Evolutionary conservation across 1,140 invertebrate species (phyloP).

Genomic region (Mesaphorura yosii): DNA sequence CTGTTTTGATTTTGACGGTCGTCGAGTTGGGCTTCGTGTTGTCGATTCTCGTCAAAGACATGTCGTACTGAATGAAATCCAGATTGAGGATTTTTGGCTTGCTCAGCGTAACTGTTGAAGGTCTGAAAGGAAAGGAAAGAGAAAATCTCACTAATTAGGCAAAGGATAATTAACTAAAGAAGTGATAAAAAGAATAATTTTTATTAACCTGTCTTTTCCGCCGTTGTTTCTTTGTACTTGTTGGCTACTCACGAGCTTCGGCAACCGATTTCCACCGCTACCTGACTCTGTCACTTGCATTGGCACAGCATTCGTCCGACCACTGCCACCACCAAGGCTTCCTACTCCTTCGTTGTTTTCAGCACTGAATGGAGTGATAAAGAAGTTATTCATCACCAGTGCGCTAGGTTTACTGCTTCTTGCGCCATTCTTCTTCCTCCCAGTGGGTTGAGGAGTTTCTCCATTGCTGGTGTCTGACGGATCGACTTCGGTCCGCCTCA

Average conservation of each 20-base stretch:
- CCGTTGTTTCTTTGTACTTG: neutral
- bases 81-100: constrained; percentile 28
- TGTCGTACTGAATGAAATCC: constrained; percentile 29
- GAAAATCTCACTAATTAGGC: neutral
- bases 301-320: no score
- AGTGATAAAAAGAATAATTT: neutral
- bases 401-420: no score
- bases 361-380: no score
- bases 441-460: constrained; percentile 5
- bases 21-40: constrained; percentile 7
- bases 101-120: constrained; percentile 22
- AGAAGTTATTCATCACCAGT: no score
- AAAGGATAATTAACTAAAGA: neutral
- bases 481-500: constrained; percentile 40
- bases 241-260: neutral
- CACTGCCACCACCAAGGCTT: no score
- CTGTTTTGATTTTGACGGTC: neutral
- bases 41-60: constrained; percentile 27
- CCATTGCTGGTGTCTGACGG: constrained; percentile 10
- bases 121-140: no score
- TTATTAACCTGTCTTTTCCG: neutral
- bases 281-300: no score
- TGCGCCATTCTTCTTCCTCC: constrained; percentile 14
- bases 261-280: no score
- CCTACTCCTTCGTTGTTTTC: no score